Evolutionary conservation across 2,888 invertebrate species (phyloP).

Genomic region (Eudemis profundana): DNA sequence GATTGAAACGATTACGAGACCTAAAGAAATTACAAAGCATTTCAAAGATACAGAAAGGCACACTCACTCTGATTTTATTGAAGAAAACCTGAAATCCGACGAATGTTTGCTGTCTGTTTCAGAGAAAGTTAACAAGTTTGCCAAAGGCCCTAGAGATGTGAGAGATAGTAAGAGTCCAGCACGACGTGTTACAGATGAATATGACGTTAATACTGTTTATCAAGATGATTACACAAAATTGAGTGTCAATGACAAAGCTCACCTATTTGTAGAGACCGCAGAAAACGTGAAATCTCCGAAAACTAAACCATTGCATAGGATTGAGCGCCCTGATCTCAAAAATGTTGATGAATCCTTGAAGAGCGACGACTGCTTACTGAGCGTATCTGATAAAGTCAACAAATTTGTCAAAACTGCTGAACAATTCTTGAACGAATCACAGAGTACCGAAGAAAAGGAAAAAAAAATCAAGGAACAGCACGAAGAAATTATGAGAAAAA

Average conservation of each 20-base stretch:
- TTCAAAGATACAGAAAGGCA: constrained; percentile 69
- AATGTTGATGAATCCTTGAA: constrained; percentile 85
- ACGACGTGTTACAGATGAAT: constrained; percentile 74
- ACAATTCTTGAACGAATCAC: constrained; percentile 74
- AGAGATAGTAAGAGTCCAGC: constrained; percentile 73
- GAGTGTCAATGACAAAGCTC: constrained; percentile 88
- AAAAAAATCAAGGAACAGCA: constrained; percentile 75
- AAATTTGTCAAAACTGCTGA: constrained; percentile 87
- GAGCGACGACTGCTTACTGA: constrained; percentile 86
- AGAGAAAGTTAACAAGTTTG: constrained; percentile 89
- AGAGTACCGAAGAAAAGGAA: constrained; percentile 70
- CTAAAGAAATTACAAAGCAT: constrained; percentile 60
- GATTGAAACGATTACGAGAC: constrained; percentile 64
- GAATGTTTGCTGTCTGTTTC: constrained; percentile 88
- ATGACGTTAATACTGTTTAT: constrained; percentile 83
- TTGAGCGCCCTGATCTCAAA: constrained; percentile 81
- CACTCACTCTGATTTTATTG: constrained; percentile 81
- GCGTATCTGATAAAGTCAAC: constrained; percentile 87
- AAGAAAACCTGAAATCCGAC: constrained; percentile 82
- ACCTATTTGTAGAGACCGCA: constrained; percentile 86
- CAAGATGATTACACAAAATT: constrained; percentile 81
- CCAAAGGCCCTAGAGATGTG: constrained; percentile 73
- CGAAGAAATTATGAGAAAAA: constrained; percentile 74
- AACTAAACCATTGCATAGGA: constrained; percentile 67
- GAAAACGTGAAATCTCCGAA: constrained; percentile 81